Base-by-base conservation (phyloP, 1,140 invertebrate genomes). In the Diuraphis noxia region DNA sequence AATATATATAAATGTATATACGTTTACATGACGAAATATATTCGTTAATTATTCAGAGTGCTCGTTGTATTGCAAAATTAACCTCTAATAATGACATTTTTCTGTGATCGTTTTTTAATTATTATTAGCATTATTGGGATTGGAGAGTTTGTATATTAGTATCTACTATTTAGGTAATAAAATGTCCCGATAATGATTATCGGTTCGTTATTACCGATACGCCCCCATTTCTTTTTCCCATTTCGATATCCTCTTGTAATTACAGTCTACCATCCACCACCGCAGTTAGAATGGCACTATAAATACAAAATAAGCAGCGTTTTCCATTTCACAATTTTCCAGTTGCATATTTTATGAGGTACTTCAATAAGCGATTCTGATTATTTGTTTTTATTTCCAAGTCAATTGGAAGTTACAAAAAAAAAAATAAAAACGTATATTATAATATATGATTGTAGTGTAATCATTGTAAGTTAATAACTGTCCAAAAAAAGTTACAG, bases 321-420 rank as follows among this genome's bases (percentile, higher is more conserved):
- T 38, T 81, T 81, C 77, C 77, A 23, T 81, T 81, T 23, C 19
- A 38, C 77, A 36, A 38, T 23, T 82, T 82, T 38, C 36, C 38
- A 21, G 36, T 40, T 82, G 38, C 79, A 82, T 82, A 82, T 36
- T 82, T 82, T 40, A 82, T 13, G 36, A 82, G 36, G 79, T 82
- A 40, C 36, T 79, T 72, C 30, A 17, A n/a, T n/a, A n/a, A n/a
- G n/a, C 13, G 19, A 72, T 72, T n/a, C 10, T 34, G n/a, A 72
- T 72, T 72, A 72, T 63, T 63, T 63, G 56, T 63, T 63, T 63
- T 63, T 63, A n/a, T 72, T 72, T 72, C 56, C 30, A n/a, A 72
- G 56, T 72, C 13, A 72, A n/a, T 72, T 72, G 13, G 10, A n/a
- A 13, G n/a, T 72, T n/a, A 72, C 56, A n/a, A 30, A 72, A 72